Conservation (phyloP, 2,888 invertebrate genomes). For the Drosophila kokeensis region DNA sequence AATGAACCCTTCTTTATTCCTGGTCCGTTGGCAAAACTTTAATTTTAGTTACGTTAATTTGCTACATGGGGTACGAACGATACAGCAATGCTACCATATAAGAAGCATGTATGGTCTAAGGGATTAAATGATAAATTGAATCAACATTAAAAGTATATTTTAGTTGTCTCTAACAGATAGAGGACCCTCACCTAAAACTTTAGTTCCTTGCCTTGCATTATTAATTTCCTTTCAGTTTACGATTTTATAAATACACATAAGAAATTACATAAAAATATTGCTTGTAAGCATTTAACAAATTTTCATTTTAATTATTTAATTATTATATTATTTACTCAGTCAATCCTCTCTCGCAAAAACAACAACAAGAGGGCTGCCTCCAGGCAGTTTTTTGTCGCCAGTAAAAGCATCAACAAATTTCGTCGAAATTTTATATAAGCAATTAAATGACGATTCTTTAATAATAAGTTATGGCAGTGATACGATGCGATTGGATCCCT, state of each 20-base stretch:
- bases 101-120: not conserved
- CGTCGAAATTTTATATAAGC: not conserved
- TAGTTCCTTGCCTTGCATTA: not conserved
- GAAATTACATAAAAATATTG: not conserved
- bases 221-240: not conserved
- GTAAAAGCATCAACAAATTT: not conserved
- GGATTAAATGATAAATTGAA: not conserved
- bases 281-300: not conserved
- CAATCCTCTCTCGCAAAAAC: not conserved
- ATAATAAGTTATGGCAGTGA: not conserved
- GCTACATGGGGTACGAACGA: not conserved
- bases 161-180: not conserved
- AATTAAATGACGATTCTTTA: not conserved
- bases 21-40: conserved; percentile 1
- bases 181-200: not conserved
- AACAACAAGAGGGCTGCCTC: not conserved
- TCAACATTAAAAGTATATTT: not conserved
- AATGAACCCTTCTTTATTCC: conserved; percentile 51
- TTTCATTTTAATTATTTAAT: not conserved
- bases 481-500: too few species aligned
- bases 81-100: not conserved
- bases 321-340: not conserved
- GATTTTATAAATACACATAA: not conserved
- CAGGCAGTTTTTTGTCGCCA: not conserved
- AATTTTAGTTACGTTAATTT: conserved; percentile 9